Conservation (phyloP, 2,797 vertebrate species). For the Salmo trutta region DNA sequence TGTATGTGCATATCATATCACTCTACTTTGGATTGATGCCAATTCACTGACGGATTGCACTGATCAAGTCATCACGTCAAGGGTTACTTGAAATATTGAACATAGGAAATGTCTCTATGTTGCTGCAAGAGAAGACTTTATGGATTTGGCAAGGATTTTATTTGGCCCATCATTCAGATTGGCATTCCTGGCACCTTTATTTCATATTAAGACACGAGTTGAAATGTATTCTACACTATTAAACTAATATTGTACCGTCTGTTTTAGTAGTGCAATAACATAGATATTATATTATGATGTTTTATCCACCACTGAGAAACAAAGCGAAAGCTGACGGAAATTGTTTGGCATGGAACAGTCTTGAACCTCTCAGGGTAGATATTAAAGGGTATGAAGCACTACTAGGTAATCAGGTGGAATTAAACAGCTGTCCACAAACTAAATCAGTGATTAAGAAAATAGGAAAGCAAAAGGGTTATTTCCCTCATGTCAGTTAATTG, state of each 20-base stretch:
- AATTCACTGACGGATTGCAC: conserved; percentile 22
- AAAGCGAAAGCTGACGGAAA: not conserved
- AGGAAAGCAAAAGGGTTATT: conserved; percentile 47
- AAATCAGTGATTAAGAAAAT: conserved; percentile 51
- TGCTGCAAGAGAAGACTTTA: not conserved
- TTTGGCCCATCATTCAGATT: conserved; percentile 7
- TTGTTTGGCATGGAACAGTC: not conserved
- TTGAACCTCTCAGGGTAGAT: not conserved
- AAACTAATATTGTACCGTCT: not conserved
- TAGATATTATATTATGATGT: not conserved
- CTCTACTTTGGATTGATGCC: conserved; percentile 19
- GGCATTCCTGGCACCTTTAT: not conserved
- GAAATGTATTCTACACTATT: not conserved
- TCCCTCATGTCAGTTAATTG: conserved; percentile 62
- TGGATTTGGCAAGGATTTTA: not conserved
- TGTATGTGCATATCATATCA: conserved; percentile 33
- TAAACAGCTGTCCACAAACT: conserved; percentile 51
- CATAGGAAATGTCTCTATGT: not conserved
- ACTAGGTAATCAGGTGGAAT: conserved; percentile 51
- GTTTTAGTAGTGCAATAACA: not conserved
- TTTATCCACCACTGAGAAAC: not conserved
- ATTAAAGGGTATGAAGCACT: conserved; percentile 7
- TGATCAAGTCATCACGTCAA: conserved; percentile 14
- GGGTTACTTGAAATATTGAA: conserved; percentile 24
- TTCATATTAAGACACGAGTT: not conserved